A percentile compares a stretch with the other conserved stretches of the same genome.
Conservation (phyloP, 2,888 invertebrate genomes). For the Abrostola triplasia region DNA sequence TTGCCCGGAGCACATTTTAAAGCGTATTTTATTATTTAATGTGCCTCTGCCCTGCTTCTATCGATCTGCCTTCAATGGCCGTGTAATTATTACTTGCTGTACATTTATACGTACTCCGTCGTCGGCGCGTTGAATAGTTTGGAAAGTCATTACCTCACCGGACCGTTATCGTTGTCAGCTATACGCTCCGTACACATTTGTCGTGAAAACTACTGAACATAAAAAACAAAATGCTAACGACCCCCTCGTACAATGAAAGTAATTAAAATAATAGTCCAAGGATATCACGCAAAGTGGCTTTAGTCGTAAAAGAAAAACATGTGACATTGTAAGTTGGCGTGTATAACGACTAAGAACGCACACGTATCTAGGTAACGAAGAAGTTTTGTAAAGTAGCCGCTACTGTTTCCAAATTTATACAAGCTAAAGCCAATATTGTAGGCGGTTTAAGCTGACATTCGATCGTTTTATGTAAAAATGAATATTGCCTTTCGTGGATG, state of each 20-base stretch:
- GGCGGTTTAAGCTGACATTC: constrained; percentile 72
- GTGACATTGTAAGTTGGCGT: constrained; percentile 63
- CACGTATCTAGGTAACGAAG: constrained; percentile 63
- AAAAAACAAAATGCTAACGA: constrained; percentile 73
- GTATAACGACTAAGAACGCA: constrained; percentile 26
- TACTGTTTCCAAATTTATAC: constrained; percentile 65
- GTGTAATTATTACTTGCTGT: constrained; percentile 70
- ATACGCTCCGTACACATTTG: constrained; percentile 63
- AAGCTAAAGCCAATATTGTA: constrained; percentile 69
- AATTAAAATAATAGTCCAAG: constrained; percentile 85
- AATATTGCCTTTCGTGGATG: constrained; percentile 82
- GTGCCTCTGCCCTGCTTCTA: constrained; percentile 59
- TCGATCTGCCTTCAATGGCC: constrained; percentile 68
- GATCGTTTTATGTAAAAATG: constrained; percentile 80
- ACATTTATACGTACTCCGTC: constrained; percentile 53
- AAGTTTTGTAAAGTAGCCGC: constrained; percentile 48
- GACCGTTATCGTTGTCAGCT: constrained; percentile 64
- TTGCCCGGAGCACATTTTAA: constrained; percentile 66
- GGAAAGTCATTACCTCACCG: constrained; percentile 71
- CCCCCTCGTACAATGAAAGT: constrained; percentile 78
- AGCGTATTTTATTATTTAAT: constrained; percentile 66
- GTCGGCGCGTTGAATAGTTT: constrained; percentile 63
- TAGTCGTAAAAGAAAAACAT: constrained; percentile 67
- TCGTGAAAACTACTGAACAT: constrained; percentile 72
- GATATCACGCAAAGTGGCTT: constrained; percentile 81